These are phyloP conservation scores for Myopa tessellatipennis DNA, from an alignment of 2,888 invertebrate species.

Conservation along the genomic window DNA sequence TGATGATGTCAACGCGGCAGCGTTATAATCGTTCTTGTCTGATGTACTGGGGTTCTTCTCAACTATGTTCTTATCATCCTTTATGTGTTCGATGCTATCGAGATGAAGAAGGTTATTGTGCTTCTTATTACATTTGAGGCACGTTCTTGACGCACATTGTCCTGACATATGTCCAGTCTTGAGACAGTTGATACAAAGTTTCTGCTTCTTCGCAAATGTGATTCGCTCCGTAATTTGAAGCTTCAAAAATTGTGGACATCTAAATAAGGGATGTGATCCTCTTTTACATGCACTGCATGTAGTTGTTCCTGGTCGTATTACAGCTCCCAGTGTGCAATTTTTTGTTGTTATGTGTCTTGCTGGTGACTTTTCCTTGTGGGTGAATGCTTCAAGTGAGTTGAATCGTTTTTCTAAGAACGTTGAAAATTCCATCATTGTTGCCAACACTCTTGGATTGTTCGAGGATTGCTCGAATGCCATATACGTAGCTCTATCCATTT, in stretches of 20 bases:
- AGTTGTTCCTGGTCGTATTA: not conserved
- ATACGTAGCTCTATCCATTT: not conserved
- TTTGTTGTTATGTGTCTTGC: no score
- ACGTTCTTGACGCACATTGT: not conserved
- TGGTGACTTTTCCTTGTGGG: not conserved
- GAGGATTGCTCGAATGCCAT: conserved; percentile 1
- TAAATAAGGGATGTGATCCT: not conserved
- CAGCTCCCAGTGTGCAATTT: not conserved
- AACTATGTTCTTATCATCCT: not conserved
- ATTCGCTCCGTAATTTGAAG: no score
- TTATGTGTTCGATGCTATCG: not conserved
- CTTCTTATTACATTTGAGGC: not conserved
- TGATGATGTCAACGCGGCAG: not conserved
- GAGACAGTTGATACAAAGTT: not conserved
- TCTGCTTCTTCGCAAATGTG: no score
- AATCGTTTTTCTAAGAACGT: conserved; percentile 1
- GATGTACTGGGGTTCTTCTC: not conserved
- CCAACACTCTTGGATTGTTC: not conserved
- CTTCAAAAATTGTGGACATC: not conserved
- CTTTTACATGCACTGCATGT: not conserved
- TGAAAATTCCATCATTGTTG: not conserved
- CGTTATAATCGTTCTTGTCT: not conserved
- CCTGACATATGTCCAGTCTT: not conserved
- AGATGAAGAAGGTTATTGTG: not conserved
- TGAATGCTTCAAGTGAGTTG: not conserved